Percentiles rank a stretch among this genome's conserved stretches.
Conservation (phyloP, 2,888 invertebrate species). For the Latheticus oryzae region DNA sequence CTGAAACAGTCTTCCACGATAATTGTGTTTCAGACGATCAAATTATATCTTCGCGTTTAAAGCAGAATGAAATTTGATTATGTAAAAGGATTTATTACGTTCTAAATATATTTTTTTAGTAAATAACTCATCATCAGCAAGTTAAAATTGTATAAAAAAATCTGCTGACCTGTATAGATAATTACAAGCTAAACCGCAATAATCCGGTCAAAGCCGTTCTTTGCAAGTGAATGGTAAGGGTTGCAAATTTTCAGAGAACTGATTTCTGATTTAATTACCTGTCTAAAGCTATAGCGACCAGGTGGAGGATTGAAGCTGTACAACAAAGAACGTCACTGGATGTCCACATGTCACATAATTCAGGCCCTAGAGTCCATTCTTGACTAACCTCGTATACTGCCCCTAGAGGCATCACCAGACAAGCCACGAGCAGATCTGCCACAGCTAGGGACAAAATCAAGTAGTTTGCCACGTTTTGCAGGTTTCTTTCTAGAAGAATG, state of each 20-base stretch:
- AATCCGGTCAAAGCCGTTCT: constrained; percentile 33
- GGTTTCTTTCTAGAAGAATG: constrained; percentile 85
- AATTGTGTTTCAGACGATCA: constrained; percentile 28
- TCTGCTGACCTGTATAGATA: no score
- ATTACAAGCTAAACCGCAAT: constrained; percentile 12
- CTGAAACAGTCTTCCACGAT: constrained; percentile 30
- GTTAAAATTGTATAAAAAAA: no score
- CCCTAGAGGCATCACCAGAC: constrained; percentile 81
- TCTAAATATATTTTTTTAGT: constrained; percentile 8
- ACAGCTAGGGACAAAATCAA: constrained; percentile 90
- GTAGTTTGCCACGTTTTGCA: constrained; percentile 91
- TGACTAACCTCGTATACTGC: constrained; percentile 81
- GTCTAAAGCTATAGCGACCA: constrained; percentile 85
- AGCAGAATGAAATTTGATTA: constrained; percentile 29
- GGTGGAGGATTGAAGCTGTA: constrained; percentile 83
- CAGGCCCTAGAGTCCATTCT: constrained; percentile 87
- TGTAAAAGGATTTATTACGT: constrained; percentile 26
- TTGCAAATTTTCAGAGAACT: constrained; percentile 12
- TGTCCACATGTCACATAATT: constrained; percentile 94
- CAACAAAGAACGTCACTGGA: constrained; percentile 93
- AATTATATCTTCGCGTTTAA: constrained; percentile 25
- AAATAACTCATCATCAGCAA: no score
- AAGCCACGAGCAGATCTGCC: constrained; percentile 91
- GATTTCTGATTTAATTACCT: constrained; percentile 68
- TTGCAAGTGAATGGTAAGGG: constrained; percentile 13